A percentile compares a stretch with the other conserved stretches of the same genome.
phyloP scores from a whole-genome alignment of 2,797 vertebrate genomes.

The Rhabdomys pumilio region DNA sequence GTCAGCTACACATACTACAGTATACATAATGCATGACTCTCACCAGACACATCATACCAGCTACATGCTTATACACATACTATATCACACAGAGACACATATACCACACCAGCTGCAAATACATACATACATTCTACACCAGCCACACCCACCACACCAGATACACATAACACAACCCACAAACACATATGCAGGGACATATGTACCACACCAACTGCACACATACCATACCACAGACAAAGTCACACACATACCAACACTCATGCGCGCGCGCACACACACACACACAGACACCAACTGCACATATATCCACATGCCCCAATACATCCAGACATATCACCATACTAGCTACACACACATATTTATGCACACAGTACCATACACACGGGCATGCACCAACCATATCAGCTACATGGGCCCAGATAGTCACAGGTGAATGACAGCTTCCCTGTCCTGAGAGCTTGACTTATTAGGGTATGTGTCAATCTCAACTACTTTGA shows the following conservation, averaged over 20 bases:
- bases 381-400: neutral
- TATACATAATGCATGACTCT: neutral
- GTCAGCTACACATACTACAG: neutral
- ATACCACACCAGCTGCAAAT: neutral
- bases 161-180: neutral
- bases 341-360: neutral
- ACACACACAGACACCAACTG: neutral
- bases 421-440: neutral
- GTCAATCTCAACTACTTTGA: neutral
- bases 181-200: neutral
- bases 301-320: neutral
- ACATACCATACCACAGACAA: neutral
- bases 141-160: neutral
- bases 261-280: neutral
- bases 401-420: neutral
- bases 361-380: neutral
- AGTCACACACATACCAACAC: no score
- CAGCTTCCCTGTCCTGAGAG: neutral
- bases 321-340: neutral
- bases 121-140: neutral
- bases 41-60: neutral
- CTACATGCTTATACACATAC: neutral
- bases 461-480: neutral
- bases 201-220: neutral
- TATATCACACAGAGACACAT: neutral